A percentile compares a stretch with the other conserved stretches of the same genome.
These are phyloP conservation scores for Arrhopalites spinosus DNA, from an alignment of 2,888 invertebrate genomes.

Conservation along the genomic window DNA sequence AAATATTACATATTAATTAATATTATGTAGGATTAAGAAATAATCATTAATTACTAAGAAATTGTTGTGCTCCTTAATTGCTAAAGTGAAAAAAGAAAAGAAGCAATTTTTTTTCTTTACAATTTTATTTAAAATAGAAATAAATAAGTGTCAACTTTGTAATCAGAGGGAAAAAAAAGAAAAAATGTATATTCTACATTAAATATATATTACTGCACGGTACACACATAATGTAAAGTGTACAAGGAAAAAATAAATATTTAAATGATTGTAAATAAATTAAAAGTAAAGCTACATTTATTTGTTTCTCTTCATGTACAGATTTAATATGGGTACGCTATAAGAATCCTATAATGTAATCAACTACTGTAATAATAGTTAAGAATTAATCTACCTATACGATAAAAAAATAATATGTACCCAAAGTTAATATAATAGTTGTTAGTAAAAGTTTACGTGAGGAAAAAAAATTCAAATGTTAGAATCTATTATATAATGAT, in stretches of 20 bases:
- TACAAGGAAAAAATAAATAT: background rate
- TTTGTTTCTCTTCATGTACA: too few relatives aligned
- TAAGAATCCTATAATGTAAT: background rate
- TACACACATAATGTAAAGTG: background rate
- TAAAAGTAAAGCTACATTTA: too few relatives aligned
- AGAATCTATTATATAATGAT: slow-evolving; percentile 2
- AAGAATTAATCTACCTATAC: too few relatives aligned
- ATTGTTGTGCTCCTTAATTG: background rate
- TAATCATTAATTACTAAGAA: background rate
- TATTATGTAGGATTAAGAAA: background rate
- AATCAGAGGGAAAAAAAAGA: too few relatives aligned
- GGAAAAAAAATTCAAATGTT: slow-evolving; percentile 9
- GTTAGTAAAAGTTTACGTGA: background rate
- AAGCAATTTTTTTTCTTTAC: background rate
- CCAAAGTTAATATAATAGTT: background rate
- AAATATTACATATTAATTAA: background rate
- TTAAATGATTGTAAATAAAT: too few relatives aligned
- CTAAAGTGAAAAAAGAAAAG: too few relatives aligned
- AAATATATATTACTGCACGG: too few relatives aligned
- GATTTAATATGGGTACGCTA: too few relatives aligned
- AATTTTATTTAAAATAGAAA: background rate
- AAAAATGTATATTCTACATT: too few relatives aligned
- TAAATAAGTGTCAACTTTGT: too few relatives aligned
- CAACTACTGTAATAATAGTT: background rate
- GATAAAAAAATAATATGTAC: background rate